Base-by-base conservation (phyloP, 2,888 invertebrate species). In the Rambutsinella grinnellia region DNA sequence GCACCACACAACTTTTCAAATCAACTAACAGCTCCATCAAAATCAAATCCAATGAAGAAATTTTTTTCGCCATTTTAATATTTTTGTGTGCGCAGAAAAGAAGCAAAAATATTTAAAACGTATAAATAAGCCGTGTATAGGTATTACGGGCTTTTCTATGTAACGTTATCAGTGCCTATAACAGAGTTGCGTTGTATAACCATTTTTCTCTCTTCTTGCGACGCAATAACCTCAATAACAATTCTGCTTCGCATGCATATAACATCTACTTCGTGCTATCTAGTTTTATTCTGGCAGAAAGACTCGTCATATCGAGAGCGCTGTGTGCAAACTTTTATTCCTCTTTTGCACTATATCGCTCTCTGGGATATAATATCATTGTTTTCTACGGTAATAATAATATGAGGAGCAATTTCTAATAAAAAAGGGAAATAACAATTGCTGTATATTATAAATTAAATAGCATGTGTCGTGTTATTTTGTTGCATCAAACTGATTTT, bases 161-260 rank as follows among this genome's bases (percentile, higher is more conserved):
- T 36, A 36, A 13, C 36, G 36, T 36, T 36, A 36, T 36, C 6
- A 19, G 17, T 10, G 13, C 21, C 53, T 5, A 19, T 17, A 13
- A 47, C n/a, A 47, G 47, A 17, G 19, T n/a, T n/a, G 17, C 60
- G 75, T 62, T 70, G 70, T 68, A 62, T 60, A 75, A 54, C 75
- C 51, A 62, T 75, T 75, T 72, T 75, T 62, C n/a, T n/a, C n/a
- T n/a, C n/a, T n/a, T n/a, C 60, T 47, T 75, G 57, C 75, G 75
- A 75, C 75, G 75, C 75, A 75, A 75, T 75, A 75, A 75, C 75
- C 75, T 75, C 75, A 75, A 75, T 75, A 68, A 67, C 66, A 44
- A 36, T 44, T 19, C 47, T 21, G 17, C 61, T 49, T 24, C 13
- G 36, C 61, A 49, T 61, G 47, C 21, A 24, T 15, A 23, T 23